Conservation (phyloP, 1,140 invertebrate species). For the Rhyacophila brunnea region DNA sequence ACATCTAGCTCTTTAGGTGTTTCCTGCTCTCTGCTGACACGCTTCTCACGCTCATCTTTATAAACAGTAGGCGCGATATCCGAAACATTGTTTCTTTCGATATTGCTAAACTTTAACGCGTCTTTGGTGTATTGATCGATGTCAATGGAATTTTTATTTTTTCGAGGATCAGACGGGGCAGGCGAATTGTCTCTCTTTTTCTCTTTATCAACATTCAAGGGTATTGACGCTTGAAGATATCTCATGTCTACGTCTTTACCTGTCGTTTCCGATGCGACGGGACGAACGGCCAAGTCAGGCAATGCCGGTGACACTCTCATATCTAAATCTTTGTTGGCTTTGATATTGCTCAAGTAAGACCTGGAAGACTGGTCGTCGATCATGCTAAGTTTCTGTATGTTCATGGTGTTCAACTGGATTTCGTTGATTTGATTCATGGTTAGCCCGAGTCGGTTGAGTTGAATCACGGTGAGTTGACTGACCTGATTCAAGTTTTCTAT, state of each 20-base stretch:
- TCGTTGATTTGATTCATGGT: constrained; percentile 58
- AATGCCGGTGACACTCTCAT: constrained; percentile 47
- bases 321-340: constrained; percentile 46
- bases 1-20: constrained; percentile 52
- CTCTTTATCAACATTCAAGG: constrained; percentile 35
- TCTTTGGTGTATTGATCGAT: constrained; percentile 56
- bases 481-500: constrained; percentile 60
- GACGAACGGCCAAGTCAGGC: constrained; percentile 37
- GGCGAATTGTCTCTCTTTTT: constrained; percentile 28
- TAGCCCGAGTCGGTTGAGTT: constrained; percentile 58
- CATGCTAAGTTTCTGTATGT: constrained; percentile 55
- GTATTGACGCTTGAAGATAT: constrained; percentile 42
- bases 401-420: constrained; percentile 59
- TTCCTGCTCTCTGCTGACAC: background rate
- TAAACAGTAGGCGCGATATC: constrained; percentile 25
- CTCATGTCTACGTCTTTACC: constrained; percentile 57
- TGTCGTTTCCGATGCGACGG: constrained; percentile 36
- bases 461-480: constrained; percentile 56
- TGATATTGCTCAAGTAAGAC: constrained; percentile 24
- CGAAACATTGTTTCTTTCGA: constrained; percentile 51
- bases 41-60: constrained; percentile 9
- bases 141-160: constrained; percentile 50
- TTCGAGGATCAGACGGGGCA: constrained; percentile 35
- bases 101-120: constrained; percentile 51
- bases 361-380: constrained; percentile 41